Conservation (phyloP, 2,797 vertebrate genomes). For the Ptychobarbus kaznakovi region DNA sequence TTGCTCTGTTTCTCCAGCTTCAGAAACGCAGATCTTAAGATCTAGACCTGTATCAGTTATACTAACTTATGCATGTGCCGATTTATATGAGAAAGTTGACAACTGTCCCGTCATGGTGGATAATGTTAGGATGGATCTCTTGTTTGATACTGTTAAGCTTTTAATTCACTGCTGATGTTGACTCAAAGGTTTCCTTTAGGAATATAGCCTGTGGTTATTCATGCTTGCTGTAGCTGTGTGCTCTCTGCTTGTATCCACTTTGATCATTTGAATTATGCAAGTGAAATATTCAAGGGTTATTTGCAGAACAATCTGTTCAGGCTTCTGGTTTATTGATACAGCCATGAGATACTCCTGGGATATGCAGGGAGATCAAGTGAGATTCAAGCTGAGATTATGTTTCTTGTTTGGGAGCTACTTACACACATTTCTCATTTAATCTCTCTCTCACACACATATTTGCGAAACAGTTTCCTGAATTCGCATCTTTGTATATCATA, state of each 20-base stretch:
- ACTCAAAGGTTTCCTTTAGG: not conserved
- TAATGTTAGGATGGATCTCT: not conserved
- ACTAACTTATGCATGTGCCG: not conserved
- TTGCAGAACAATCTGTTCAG: constrained; percentile 27
- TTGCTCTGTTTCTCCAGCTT: constrained; percentile 9
- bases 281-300: constrained; percentile 17
- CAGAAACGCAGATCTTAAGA: constrained; percentile 19
- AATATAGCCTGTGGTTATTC: constrained; percentile 27
- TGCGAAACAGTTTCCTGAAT: not conserved
- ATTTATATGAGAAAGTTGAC: constrained; percentile 12
- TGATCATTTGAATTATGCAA: constrained; percentile 23
- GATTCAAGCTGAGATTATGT: not conserved
- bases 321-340: constrained; percentile 28
- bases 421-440: not conserved
- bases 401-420: constrained; percentile 13
- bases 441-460: not conserved
- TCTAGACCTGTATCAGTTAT: constrained; percentile 6
- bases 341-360: constrained; percentile 13
- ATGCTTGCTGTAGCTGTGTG: constrained; percentile 4
- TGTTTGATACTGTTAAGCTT: not conserved
- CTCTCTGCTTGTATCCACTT: constrained; percentile 14
- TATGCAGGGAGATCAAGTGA: constrained; percentile 2
- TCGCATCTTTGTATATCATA: not conserved
- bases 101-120: not conserved
- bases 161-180: constrained; percentile 29